phyloP scores from a whole-genome alignment of 2,797 vertebrate species.

The Scolopax rusticola region DNA sequence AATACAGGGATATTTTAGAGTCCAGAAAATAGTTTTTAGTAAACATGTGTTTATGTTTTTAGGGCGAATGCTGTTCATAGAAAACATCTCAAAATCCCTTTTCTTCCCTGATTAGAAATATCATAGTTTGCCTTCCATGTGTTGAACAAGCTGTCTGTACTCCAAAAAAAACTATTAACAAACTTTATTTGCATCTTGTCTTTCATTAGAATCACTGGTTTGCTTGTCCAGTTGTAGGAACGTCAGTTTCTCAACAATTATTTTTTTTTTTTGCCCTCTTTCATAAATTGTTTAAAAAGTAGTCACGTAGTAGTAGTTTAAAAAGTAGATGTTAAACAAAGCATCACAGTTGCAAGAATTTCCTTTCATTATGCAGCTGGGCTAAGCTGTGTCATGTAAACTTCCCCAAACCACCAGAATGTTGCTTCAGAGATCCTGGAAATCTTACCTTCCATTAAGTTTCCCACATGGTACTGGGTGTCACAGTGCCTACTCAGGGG shows the following conservation, averaged over 20 bases:
- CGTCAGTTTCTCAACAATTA: not conserved
- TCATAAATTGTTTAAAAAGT: not conserved
- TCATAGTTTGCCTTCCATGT: not conserved
- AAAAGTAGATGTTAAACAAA: not conserved
- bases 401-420: not conserved
- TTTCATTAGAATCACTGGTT: not conserved
- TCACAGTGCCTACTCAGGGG: not conserved
- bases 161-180: not conserved
- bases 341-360: not conserved
- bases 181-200: not conserved
- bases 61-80: not conserved
- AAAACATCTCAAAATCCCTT: not conserved
- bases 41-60: not conserved
- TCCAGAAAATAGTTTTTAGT: not conserved
- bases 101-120: not conserved
- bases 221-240: not conserved
- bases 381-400: not conserved
- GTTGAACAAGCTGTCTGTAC: not conserved
- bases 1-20: not conserved
- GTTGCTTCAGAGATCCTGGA: not conserved
- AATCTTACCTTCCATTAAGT: not conserved
- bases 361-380: not conserved
- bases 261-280: not conserved
- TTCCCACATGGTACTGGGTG: not conserved
- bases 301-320: not conserved